Percentiles rank a stretch among this genome's conserved stretches.
Conservation (phyloP, 1,140 invertebrate genomes). For the Neelides sp. region DNA sequence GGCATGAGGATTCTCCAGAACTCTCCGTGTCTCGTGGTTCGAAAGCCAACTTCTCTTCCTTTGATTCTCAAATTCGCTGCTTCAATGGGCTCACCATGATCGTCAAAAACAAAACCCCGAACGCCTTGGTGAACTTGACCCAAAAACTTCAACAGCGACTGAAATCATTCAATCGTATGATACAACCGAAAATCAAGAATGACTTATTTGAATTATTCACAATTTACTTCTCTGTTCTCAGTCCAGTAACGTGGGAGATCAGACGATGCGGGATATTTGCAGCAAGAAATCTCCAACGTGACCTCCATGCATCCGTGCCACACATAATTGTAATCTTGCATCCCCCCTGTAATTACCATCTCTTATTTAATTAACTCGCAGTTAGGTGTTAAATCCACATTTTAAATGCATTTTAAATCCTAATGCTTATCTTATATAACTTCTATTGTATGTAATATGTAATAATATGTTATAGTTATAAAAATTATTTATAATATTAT, state of each 20-base stretch:
- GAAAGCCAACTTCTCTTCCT: slow-evolving; percentile 71
- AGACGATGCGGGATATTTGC: slow-evolving; percentile 77
- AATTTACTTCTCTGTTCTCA: slow-evolving; percentile 72
- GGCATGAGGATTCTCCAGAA: slow-evolving; percentile 80
- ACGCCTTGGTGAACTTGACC: slow-evolving; percentile 76
- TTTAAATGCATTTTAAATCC: too few relatives aligned
- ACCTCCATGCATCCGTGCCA: slow-evolving; percentile 98
- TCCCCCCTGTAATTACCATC: slow-evolving; percentile 45
- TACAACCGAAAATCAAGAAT: neutral
- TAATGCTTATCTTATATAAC: too few relatives aligned
- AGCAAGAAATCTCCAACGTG: slow-evolving; percentile 92
- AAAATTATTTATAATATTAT: too few relatives aligned
- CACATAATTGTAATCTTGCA: slow-evolving; percentile 98
- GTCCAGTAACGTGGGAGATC: slow-evolving; percentile 85
- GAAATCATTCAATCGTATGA: slow-evolving; percentile 29
- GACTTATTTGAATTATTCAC: neutral
- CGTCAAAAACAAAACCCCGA: slow-evolving; percentile 69
- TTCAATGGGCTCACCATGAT: slow-evolving; percentile 64
- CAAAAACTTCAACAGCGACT: slow-evolving; percentile 71
- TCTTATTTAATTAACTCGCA: too few relatives aligned
- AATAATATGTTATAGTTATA: too few relatives aligned
- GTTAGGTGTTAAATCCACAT: too few relatives aligned
- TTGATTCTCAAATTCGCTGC: slow-evolving; percentile 71
- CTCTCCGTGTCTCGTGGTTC: slow-evolving; percentile 81
- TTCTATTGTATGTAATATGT: too few relatives aligned